Evolutionary conservation across 2,113 vertebrate genomes (phyloP), one percentile per base, ranked within the genome.

Genomic region (Poeciliopsis occidentalis): DNA sequence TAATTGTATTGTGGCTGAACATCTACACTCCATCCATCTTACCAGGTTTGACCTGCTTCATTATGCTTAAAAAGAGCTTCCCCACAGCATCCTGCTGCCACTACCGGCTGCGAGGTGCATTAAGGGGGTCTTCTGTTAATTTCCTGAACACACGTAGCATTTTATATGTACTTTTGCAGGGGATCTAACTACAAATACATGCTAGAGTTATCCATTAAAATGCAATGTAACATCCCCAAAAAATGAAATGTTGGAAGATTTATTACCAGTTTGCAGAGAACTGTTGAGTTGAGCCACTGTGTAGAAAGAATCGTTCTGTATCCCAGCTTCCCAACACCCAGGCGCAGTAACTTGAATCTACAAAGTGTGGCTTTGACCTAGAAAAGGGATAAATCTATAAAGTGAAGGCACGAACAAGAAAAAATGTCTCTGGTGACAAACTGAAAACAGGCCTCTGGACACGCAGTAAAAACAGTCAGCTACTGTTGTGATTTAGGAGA

Each of bases 401-500:
- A 80, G 60, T 30, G 27, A 64, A 66, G 75, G 57, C 57, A 3
- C 12, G 41, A 76, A 26, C 67, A 64, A 63, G 62, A 60, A 66
- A 57, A 82, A 75, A 61, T 12, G 32, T 79, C 68, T 75, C 79
- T 69, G n/a, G 64, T 11, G 41, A 61, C 67, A 51, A 82, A 81
- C 64, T 24, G 76, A 69, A 83, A 78, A 79, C 63, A 64, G 70
- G 62, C 34, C 65, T 71, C 72, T 63, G 63, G 80, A 71, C 60
- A 32, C 60, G 13, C 24, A 66, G 24, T 41, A 34, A 27, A 65
- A 10, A 26, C 67, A 32, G 64, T 47, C 41, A 81, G 64, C 85
- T 81, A 57, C 67, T 47, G 29, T 41, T 69, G 73, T 90, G 85
- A 90, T 89, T 77, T 84, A 86, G 76, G 64, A 34, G 69, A 63